Evolutionary conservation across 2,797 vertebrate genomes (phyloP).

Genomic region (Sebastes kiyomatsui): DNA sequence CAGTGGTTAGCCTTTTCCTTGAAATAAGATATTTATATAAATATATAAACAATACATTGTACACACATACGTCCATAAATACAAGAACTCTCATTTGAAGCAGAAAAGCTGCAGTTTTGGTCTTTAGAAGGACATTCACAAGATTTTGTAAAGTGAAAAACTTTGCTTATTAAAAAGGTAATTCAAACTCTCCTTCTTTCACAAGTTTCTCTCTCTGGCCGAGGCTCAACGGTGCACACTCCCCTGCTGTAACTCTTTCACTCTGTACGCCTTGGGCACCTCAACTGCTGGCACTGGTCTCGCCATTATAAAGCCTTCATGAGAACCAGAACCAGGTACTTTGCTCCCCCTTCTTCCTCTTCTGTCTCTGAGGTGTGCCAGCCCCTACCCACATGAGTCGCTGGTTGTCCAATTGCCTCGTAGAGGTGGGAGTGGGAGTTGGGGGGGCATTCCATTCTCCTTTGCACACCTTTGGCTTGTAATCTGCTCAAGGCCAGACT

Average conservation of each 20-base stretch:
- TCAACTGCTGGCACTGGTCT: slow-evolving; percentile 54
- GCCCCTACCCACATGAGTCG: slow-evolving; percentile 26
- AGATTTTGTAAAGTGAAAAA: slow-evolving; percentile 12
- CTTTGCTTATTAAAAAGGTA: slow-evolving; percentile 16
- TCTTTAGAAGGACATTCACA: background rate
- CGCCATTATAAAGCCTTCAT: slow-evolving; percentile 55
- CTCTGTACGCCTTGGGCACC: slow-evolving; percentile 51
- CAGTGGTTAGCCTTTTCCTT: slow-evolving; percentile 27
- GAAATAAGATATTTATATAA: slow-evolving; percentile 28
- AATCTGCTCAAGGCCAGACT: slow-evolving; percentile 47
- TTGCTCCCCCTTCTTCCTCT: slow-evolving; percentile 20
- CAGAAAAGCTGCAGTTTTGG: background rate
- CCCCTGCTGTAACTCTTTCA: slow-evolving; percentile 48
- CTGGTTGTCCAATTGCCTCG: slow-evolving; percentile 55
- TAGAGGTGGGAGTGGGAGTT: slow-evolving; percentile 17
- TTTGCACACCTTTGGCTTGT: slow-evolving; percentile 59
- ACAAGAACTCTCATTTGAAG: background rate
- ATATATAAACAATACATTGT: background rate
- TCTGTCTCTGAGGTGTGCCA: slow-evolving; percentile 49
- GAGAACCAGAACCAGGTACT: slow-evolving; percentile 65
- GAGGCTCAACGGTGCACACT: slow-evolving; percentile 28
- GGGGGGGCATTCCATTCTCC: slow-evolving; percentile 57
- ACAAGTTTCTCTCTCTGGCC: slow-evolving; percentile 4
- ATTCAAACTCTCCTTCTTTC: slow-evolving; percentile 8
- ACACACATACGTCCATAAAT: background rate